Evolutionary conservation across 2,797 vertebrate genomes (phyloP).

Genomic region (Periophthalmus magnuspinnatus): DNA sequence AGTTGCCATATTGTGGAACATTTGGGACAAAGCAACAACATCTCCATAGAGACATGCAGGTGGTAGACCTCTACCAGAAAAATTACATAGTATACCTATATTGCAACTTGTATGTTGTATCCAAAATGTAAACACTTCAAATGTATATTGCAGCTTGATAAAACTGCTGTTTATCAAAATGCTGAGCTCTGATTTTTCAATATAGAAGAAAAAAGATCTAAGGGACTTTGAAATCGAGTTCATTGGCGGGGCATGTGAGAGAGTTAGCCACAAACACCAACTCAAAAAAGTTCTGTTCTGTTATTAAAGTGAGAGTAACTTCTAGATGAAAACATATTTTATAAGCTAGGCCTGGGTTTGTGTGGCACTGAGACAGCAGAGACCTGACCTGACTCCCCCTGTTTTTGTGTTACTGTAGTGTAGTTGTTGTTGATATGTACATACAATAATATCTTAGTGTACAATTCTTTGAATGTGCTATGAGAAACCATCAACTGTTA

Average conservation of each 20-base stretch:
- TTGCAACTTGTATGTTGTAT: neutral
- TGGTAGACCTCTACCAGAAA: neutral
- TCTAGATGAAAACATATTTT: neutral
- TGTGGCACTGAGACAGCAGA: neutral
- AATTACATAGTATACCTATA: neutral
- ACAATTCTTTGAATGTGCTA: too few relatives aligned
- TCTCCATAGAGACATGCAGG: neutral
- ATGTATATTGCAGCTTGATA: neutral
- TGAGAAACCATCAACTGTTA: too few relatives aligned
- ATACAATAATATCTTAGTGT: too few relatives aligned
- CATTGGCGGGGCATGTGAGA: neutral
- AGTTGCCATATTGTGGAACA: neutral
- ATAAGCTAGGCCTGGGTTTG: neutral
- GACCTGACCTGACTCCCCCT: conserved; percentile 3
- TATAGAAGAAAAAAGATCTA: neutral
- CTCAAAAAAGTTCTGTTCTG: conserved; percentile 1
- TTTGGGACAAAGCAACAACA: neutral
- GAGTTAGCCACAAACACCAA: conserved; percentile 4
- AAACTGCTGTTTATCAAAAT: conserved; percentile 1
- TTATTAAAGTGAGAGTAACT: neutral
- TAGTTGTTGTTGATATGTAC: too few relatives aligned
- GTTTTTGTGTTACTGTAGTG: neutral
- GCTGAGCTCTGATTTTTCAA: neutral
- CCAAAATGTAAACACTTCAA: neutral
- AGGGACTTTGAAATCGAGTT: conserved; percentile 5